Evolutionary conservation across 2,113 vertebrate genomes (phyloP), one percentile per base, ranked within the genome.

Genomic region (Phylloscopus whistleri): DNA sequence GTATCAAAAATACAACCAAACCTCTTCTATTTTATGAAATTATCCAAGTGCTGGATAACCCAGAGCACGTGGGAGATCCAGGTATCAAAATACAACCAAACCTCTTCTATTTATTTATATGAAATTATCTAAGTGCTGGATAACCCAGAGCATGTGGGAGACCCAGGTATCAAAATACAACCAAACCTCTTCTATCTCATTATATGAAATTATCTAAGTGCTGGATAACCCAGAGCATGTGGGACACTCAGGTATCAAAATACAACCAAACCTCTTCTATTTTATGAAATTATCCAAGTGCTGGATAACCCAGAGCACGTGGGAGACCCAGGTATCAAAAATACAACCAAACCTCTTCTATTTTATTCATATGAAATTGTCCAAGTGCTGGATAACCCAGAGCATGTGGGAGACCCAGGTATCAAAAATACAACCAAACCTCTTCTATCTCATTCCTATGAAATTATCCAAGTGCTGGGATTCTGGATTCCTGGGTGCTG

Each of bases 41-140:
- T n/a, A n/a, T n/a, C n/a, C n/a, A n/a, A n/a, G n/a, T 37, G 37
- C 37, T 37, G 37, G 8, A 10, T 8, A 10, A 37, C 37, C 37
- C 37, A 24, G 11, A 30, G 2, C 23, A 48, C 0, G 0, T 6
- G 28, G n/a, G 20, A 86, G n/a, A 74, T 16, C 8, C 23, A 48
- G 44, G 33, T 12, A 52, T 1, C 30, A 48, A 84, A 20, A 37
- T 2, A 31, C 1, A 16, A 15, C 14, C 4, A 43, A 15, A 46
- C 27, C 13, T 41, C 8, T n/a, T 13, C 3, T 6, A 9, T 10
- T 4, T 2, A 22, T 23, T 59, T 19, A 1, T 6, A 5, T 3
- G 44, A n/a, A 90, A 73, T 3, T 1, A 31, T 5, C 10, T 28
- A 22, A 10, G 11, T 7, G 2, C 7, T 39, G 44, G 16, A n/a